phyloP scores from a whole-genome alignment of 2,113 vertebrate species.

The Pavo muticus region DNA sequence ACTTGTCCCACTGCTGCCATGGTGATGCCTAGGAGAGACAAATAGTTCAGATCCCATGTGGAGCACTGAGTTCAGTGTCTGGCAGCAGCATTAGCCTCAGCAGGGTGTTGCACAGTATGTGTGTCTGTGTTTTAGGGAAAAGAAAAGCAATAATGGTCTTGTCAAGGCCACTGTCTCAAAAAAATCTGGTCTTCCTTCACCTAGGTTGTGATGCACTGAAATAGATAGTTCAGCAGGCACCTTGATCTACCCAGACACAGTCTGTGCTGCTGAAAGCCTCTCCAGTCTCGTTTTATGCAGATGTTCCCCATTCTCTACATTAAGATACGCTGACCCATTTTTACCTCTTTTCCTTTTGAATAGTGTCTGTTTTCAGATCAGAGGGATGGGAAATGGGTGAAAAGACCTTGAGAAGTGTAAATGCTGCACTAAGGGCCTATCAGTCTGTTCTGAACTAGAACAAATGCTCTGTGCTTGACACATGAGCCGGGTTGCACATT shows the following conservation, averaged over 20 bases:
- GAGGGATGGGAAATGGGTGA: not conserved
- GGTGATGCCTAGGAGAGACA: not conserved
- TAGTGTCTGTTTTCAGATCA: not conserved
- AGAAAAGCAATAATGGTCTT: not conserved
- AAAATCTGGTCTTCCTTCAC: not conserved
- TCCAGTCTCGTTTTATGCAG: not conserved
- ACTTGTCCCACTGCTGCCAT: not conserved
- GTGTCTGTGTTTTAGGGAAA: not conserved
- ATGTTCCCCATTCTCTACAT: not conserved
- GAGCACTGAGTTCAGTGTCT: not conserved
- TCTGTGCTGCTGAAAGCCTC: not conserved
- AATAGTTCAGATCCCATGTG: not conserved
- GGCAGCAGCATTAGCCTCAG: not conserved
- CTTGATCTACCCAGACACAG: not conserved
- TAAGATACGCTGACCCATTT: not conserved
- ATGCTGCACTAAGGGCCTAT: not conserved
- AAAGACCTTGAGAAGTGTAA: not conserved
- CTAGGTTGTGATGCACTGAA: not conserved
- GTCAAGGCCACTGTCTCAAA: not conserved
- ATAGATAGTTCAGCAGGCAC: not conserved
- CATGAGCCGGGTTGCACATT: not conserved
- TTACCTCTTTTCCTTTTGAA: not conserved
- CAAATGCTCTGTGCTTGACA: not conserved
- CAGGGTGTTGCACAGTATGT: not conserved
- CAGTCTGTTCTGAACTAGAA: not conserved